Evolutionary conservation across 2,797 vertebrate genomes (phyloP).

Genomic region (Poecile montanus): DNA sequence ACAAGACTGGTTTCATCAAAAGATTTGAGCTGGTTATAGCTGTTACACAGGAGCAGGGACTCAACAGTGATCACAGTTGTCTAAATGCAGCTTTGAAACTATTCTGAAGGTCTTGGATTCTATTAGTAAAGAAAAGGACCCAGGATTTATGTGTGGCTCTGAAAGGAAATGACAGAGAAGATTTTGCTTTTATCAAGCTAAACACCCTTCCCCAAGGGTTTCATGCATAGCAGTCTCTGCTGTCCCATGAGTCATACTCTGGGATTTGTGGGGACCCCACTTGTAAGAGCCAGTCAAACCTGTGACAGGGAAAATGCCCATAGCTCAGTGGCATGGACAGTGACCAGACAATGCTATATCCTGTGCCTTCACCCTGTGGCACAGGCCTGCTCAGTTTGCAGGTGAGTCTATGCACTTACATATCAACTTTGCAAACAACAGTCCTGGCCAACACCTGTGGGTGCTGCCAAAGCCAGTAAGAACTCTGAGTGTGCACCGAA

Average conservation of each 20-base stretch:
- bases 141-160: not conserved
- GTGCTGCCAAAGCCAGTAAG: not conserved
- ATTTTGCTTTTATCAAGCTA: not conserved
- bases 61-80: not conserved
- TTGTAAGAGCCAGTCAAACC: not conserved
- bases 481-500: accelerated
- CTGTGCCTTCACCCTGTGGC: not conserved
- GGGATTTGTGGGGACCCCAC: accelerated
- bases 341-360: not conserved
- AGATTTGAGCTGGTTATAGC: not conserved
- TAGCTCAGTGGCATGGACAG: not conserved
- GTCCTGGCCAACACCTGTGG: not conserved
- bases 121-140: not conserved
- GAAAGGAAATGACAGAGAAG: not conserved
- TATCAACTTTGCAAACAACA: accelerated
- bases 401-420: not conserved
- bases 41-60: not conserved
- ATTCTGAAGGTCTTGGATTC: not conserved
- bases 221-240: not conserved
- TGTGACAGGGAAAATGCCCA: not conserved
- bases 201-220: not conserved
- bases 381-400: not conserved
- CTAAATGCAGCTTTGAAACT: not conserved
- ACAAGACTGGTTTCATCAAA: not conserved
- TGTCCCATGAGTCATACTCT: not conserved